phyloP scores from a whole-genome alignment of 2,888 invertebrate genomes.

The Biston betularia region DNA sequence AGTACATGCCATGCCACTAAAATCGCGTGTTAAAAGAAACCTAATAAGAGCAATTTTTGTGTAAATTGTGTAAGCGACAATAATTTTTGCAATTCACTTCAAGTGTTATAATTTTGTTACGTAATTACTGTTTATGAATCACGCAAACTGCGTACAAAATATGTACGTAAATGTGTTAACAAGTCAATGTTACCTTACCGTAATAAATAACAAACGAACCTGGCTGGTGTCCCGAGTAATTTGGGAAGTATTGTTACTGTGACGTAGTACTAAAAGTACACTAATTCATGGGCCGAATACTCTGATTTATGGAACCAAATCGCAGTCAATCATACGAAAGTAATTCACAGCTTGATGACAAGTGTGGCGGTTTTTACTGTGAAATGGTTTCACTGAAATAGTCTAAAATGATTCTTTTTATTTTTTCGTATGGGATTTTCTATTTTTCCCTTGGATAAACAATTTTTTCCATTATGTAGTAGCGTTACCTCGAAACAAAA shows the following conservation, averaged over 20 bases:
- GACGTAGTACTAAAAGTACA: neutral
- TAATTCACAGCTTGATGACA: neutral
- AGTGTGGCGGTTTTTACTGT: neutral
- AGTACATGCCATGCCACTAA: too few relatives aligned
- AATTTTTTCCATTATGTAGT: too few relatives aligned
- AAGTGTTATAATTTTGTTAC: conserved; percentile 20
- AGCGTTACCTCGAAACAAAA: too few relatives aligned
- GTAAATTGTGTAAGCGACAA: conserved; percentile 25
- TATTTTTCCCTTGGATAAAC: neutral
- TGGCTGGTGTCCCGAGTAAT: conserved; percentile 4
- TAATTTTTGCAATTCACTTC: conserved; percentile 19
- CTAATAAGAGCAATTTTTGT: conserved; percentile 9
- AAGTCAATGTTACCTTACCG: conserved; percentile 1
- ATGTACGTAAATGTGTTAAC: conserved; percentile 6
- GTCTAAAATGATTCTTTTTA: neutral
- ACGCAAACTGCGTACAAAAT: conserved; percentile 15
- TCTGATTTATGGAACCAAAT: neutral
- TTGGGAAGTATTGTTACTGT: neutral
- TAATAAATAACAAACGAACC: conserved; percentile 11
- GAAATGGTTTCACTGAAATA: neutral
- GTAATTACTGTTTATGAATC: conserved; percentile 21
- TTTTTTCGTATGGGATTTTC: neutral
- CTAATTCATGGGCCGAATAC: neutral
- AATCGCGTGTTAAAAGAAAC: neutral
- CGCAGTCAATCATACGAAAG: conserved; percentile 1